Base-by-base conservation (phyloP, 2,113 vertebrate genomes). In the Tor tambroides region DNA sequence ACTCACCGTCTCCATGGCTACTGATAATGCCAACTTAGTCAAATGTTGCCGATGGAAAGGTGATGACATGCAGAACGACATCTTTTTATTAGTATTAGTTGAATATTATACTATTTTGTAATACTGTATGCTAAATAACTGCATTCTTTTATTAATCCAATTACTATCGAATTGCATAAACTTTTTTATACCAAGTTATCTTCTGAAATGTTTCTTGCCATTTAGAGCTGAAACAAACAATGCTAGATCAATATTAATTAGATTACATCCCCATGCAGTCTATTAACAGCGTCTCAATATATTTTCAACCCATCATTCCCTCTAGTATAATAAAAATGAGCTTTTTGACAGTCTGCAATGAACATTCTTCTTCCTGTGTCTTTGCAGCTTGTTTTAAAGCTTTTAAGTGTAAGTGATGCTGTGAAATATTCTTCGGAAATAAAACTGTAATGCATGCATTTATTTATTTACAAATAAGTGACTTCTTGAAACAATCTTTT, bases 1-100 rank as follows among this genome's bases (percentile, higher is more conserved):
- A 85, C 69, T 61, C 76, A 28, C 26, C 26, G 30, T 54, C 28
- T 83, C 46, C 43, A 83, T n/a, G 43, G 81, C 19, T 28, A 71
- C 43, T 35, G n/a, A 71, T 83, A n/a, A 83, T 83, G 43, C 65
- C 81, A 71, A 81, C 35, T 81, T 41, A 28, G 32, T 63, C 30
- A 65, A 46, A 12, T 12, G 5, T 46, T 46, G 43, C 11, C 2
- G 41, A 43, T 46, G 43, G 38, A 9, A 67, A 82, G 59, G 61
- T 30, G n/a, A 21, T 49, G 38, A 49, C 35, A 19, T 0, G n/a
- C 32, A 9, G 6, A 11, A 43, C n/a, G 26, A 49, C 17, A 46
- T 30, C 7, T 6, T 6, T 21, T 67, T 67, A 30, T 41, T 72
- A 35, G 17, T 21, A 72, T 38, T 71, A 72, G 32, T 35, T 38